These are phyloP conservation scores for Kryphioiulus occultus DNA, from an alignment of 2,888 invertebrate species.

Conservation along the genomic window DNA sequence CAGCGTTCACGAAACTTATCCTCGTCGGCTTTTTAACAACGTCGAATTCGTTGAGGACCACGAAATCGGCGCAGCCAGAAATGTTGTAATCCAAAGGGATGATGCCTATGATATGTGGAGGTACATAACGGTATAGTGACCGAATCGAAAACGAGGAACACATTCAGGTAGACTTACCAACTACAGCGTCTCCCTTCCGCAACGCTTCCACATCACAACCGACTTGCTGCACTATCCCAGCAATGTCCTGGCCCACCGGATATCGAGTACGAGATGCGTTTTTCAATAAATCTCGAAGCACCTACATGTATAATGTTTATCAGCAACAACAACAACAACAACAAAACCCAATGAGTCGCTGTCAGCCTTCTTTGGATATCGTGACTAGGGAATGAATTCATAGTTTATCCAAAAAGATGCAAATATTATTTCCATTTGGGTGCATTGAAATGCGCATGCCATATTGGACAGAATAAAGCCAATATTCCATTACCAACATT, in stretches of 20 bases:
- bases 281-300: constrained; percentile 50
- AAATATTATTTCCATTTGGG: too few species aligned
- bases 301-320: too few species aligned
- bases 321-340: too few species aligned
- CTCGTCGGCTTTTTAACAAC: constrained; percentile 63
- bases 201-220: constrained; percentile 62
- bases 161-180: constrained; percentile 59
- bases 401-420: too few species aligned
- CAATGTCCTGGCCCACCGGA: constrained; percentile 62
- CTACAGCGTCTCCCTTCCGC: constrained; percentile 62
- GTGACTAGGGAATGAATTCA: too few species aligned
- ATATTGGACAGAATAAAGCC: too few species aligned
- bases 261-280: constrained; percentile 56
- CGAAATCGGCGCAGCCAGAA: constrained; percentile 64
- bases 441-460: too few species aligned
- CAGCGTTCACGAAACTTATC: constrained; percentile 63
- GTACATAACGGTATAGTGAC: background rate
- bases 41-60: constrained; percentile 64
- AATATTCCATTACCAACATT: too few species aligned
- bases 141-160: background rate
- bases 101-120: constrained; percentile 60
- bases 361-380: too few species aligned
- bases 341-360: too few species aligned
- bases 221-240: constrained; percentile 62
- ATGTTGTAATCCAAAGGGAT: constrained; percentile 62